Percentiles rank a stretch among this genome's conserved stretches.
Conservation (phyloP, 2,888 invertebrate species). For the Drepanosiphum platanoidis region DNA sequence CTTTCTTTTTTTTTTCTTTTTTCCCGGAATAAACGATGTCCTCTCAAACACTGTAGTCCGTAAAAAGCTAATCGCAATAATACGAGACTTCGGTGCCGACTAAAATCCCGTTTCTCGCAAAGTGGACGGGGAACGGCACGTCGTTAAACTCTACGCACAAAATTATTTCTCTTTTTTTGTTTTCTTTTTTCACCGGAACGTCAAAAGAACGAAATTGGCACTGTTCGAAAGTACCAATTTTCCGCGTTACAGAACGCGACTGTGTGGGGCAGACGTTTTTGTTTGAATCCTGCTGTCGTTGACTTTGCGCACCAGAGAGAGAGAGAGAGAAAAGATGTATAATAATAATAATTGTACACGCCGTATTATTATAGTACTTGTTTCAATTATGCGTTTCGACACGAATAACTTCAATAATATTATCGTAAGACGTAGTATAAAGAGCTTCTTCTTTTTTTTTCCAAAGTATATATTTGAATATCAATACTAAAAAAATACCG, state of each 20-base stretch:
- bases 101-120: not conserved
- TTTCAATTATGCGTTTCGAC: not conserved
- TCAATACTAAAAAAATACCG: not conserved
- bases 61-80: not conserved
- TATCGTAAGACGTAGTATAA: no score
- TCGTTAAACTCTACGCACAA: no score
- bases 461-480: no score
- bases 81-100: not conserved
- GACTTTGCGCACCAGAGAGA: not conserved
- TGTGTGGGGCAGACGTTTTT: not conserved
- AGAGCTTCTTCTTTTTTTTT: no score
- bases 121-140: not conserved
- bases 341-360: not conserved
- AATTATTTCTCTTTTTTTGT: no score
- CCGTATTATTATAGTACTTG: not conserved
- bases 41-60: not conserved
- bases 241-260: not conserved
- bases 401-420: not conserved
- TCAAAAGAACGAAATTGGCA: not conserved
- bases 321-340: not conserved
- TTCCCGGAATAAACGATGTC: not conserved
- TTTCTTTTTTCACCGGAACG: not conserved
- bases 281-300: not conserved
- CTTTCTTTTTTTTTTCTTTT: not conserved
- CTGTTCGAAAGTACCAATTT: not conserved